phyloP scores from a whole-genome alignment of 2,797 vertebrate genomes.

The Botia kubotai region DNA sequence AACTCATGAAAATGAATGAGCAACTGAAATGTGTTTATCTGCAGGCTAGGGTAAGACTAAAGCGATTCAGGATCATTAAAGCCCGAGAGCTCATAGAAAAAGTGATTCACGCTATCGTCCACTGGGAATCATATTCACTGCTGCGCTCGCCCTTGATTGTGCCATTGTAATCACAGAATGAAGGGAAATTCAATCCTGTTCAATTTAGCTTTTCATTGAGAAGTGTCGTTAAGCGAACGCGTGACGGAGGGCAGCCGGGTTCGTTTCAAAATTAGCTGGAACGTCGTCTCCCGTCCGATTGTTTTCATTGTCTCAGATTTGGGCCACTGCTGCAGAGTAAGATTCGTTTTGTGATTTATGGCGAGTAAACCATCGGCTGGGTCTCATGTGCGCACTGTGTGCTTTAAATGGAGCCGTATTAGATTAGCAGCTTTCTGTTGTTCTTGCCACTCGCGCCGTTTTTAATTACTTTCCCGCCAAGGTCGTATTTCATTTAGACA shows the following conservation, averaged over 20 bases:
- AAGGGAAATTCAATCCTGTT: constrained; percentile 28
- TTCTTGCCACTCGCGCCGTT: constrained; percentile 45
- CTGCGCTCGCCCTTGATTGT: constrained; percentile 29
- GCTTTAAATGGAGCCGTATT: constrained; percentile 49
- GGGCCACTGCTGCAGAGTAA: constrained; percentile 6
- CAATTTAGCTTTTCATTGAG: constrained; percentile 53
- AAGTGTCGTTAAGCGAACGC: constrained; percentile 44
- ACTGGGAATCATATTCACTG: constrained; percentile 42
- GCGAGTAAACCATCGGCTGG: neutral
- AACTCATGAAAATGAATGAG: constrained; percentile 77
- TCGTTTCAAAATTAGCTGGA: constrained; percentile 32
- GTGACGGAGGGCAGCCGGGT: constrained; percentile 19
- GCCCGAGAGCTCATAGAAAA: constrained; percentile 60
- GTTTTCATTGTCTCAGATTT: constrained; percentile 45
- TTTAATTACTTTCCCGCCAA: constrained; percentile 44
- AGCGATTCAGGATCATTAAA: constrained; percentile 69
- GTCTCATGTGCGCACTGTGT: neutral
- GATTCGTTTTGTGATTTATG: constrained; percentile 31
- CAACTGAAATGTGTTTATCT: constrained; percentile 70
- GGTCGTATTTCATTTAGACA: constrained; percentile 48
- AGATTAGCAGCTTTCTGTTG: constrained; percentile 41
- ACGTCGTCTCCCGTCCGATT: constrained; percentile 30
- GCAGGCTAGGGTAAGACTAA: constrained; percentile 64
- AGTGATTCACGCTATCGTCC: constrained; percentile 42
- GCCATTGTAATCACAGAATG: constrained; percentile 50